Evolutionary conservation across 2,797 vertebrate genomes (phyloP), one percentile per base, ranked within the genome.

Genomic region (Lithobates pipiens): DNA sequence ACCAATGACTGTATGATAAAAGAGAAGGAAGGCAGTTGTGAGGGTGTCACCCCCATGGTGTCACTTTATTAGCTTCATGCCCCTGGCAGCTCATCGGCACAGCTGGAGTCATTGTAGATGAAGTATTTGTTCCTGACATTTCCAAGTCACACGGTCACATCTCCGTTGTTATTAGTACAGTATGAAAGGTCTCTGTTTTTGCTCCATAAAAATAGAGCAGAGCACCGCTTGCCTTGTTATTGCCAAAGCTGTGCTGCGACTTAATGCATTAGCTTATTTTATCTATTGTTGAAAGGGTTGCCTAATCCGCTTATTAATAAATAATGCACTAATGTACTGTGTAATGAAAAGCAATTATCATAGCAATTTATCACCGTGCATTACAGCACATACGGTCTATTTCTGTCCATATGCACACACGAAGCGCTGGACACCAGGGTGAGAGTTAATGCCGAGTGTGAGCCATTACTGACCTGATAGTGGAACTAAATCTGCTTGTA

Each of bases 321-420:
- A 70, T 76, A 57, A 83, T 77, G 44, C 46, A 21, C 46, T 70
- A 83, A 84, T 77, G 74, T 25, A 57, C 39, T 84, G 46, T 77
- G 82, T 77, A 57, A 84, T 84, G 82, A 84, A 71, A 84, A 57
- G 63, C 46, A 77, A 83, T 83, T 83, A 83, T 76, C 74, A 69
- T 76, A 42, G 29, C 75, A 50, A 77, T 84, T 77, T 77, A 71
- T 76, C 74, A 25, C 63, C 25, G 25, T 23, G 61, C 81, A 68
- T 68, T 29, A 50, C 16, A 5, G 21, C 16, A 71, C 77, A 80
- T 34, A 44, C 23, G 10, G n/a, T 44, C 11, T 10, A 44, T 46
- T 13, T 11, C 39, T 54, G 15, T 32, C 39, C 77, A 34, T 80
- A 32, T 29, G 65, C 44, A 39, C 77, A 32, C 44, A n/a, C 3